Conservation (phyloP, 2,888 invertebrate genomes). For the Drosophila prostipennis region DNA sequence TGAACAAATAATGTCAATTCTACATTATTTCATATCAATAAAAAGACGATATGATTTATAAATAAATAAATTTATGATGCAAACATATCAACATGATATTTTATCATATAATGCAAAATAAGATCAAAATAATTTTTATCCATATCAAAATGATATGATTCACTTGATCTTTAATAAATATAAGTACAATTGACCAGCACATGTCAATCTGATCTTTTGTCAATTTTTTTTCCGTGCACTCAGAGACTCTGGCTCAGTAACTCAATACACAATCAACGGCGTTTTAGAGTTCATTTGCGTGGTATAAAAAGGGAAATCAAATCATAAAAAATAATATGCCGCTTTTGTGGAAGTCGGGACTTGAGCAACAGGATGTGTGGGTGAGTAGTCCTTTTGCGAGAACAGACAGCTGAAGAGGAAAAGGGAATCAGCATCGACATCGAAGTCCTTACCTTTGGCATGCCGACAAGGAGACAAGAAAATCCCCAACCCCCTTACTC, state of each 20-base stretch:
- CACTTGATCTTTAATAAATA: too few relatives aligned
- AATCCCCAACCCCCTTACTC: neutral
- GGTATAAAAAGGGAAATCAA: slow-evolving; percentile 60
- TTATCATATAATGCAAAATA: too few relatives aligned
- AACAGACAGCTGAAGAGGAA: slow-evolving; percentile 13
- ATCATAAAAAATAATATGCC: slow-evolving; percentile 75
- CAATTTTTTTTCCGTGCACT: too few relatives aligned
- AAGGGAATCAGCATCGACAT: slow-evolving; percentile 53
- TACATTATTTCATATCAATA: too few relatives aligned
- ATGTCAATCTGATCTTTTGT: too few relatives aligned
- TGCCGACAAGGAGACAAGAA: slow-evolving; percentile 35
- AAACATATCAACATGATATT: too few relatives aligned
- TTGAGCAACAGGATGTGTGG: slow-evolving; percentile 67
- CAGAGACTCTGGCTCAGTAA: slow-evolving; percentile 47
- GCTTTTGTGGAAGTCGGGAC: slow-evolving; percentile 50
- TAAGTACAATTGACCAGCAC: too few relatives aligned
- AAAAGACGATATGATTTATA: too few relatives aligned
- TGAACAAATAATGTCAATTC: too few relatives aligned
- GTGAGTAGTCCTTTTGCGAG: slow-evolving; percentile 5
- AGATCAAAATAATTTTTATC: too few relatives aligned
- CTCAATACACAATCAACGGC: slow-evolving; percentile 75
- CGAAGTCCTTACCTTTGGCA: slow-evolving; percentile 60
- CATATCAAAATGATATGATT: too few relatives aligned
- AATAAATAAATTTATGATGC: too few relatives aligned
- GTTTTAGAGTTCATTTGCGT: slow-evolving; percentile 73